These are phyloP conservation scores for Tribolium castaneum DNA, from an alignment of 1,140 invertebrate genomes.

Conservation along the genomic window DNA sequence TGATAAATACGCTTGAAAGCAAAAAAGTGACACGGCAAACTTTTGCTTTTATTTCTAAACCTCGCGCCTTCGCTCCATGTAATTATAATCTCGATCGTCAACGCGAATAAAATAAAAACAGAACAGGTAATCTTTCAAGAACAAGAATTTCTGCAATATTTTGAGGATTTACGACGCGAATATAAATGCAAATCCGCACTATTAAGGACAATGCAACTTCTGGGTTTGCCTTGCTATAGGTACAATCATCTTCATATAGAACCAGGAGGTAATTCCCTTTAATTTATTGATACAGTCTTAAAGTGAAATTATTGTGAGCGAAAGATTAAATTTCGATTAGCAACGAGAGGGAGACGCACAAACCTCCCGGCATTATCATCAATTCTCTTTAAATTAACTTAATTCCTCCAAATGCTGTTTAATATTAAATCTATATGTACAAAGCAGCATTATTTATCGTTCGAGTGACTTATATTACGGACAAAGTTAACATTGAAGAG, in stretches of 20 bases:
- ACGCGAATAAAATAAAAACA: background rate
- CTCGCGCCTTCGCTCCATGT: background rate
- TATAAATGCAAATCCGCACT: background rate
- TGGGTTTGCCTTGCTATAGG: background rate
- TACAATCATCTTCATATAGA: constrained; percentile 11
- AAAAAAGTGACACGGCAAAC: too few relatives aligned
- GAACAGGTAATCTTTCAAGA: background rate
- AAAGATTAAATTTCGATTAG: constrained; percentile 35
- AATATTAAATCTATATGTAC: background rate
- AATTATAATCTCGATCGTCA: background rate
- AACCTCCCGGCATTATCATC: constrained; percentile 19
- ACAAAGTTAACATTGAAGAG: background rate
- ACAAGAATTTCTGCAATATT: background rate
- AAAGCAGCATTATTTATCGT: background rate
- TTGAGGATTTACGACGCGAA: background rate
- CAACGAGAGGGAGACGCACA: constrained; percentile 1
- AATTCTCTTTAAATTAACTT: background rate
- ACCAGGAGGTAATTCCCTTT: background rate
- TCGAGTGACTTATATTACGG: background rate
- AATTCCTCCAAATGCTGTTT: background rate
- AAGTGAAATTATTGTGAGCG: constrained; percentile 21
- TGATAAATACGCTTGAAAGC: background rate
- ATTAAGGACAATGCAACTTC: background rate
- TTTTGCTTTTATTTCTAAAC: background rate
- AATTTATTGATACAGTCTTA: constrained; percentile 17